These are phyloP conservation scores for Drosophila guanche DNA, from an alignment of 1,140 invertebrate genomes.

Conservation along the genomic window DNA sequence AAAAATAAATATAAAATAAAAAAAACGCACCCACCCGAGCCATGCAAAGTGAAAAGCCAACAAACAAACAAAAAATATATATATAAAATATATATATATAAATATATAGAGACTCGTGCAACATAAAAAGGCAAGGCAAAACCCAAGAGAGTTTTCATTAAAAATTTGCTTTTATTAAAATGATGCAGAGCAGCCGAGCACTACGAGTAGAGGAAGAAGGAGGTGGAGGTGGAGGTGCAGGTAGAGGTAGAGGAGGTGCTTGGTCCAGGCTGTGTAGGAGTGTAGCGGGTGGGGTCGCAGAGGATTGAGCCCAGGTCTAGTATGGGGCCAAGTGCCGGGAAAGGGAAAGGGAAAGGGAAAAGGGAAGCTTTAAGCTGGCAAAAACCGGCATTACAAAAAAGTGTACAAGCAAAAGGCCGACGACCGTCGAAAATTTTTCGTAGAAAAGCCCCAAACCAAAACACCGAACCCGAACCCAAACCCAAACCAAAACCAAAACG, in stretches of 20 bases:
- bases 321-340: background rate
- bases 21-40: conserved; percentile 28
- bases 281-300: background rate
- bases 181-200: conserved; percentile 17
- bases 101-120: conserved; percentile 15
- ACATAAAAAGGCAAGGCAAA: conserved; percentile 26
- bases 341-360: conserved; percentile 14
- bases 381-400: conserved; percentile 22
- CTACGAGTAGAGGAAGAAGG: background rate
- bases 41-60: conserved; percentile 33
- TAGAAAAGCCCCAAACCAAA: conserved; percentile 12
- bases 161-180: conserved; percentile 55
- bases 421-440: conserved; percentile 65
- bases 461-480: background rate
- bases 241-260: conserved; percentile 4
- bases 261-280: background rate
- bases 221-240: background rate
- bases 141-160: conserved; percentile 56
- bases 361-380: conserved; percentile 38
- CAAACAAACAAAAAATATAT: conserved; percentile 39
- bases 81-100: conserved; percentile 10
- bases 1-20: conserved; percentile 23
- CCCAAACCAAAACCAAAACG: conserved; percentile 18
- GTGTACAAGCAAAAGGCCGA: conserved; percentile 52
- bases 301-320: too few relatives aligned